Percentiles rank a stretch among this genome's conserved stretches.
Evolutionary conservation across 2,113 vertebrate species (phyloP).

Genomic region (Hippolais icterina): DNA sequence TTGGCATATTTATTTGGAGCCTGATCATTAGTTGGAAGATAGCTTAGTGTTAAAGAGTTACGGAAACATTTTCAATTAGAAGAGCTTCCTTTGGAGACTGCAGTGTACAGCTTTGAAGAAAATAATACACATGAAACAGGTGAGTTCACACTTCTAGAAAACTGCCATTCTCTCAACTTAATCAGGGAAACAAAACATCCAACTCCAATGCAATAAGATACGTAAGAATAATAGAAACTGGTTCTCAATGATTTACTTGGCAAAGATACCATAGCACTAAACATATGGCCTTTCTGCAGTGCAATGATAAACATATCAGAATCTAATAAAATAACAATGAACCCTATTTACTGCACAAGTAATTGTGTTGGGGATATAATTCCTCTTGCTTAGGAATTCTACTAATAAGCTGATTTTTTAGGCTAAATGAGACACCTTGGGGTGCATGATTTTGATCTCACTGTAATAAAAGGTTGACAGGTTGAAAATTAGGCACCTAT

Average conservation of each 20-base stretch:
- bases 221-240: neutral
- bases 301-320: neutral
- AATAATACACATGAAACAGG: neutral
- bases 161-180: neutral
- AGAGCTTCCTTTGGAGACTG: neutral
- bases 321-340: neutral
- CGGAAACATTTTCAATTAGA: constrained; percentile 38
- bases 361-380: neutral
- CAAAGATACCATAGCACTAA: neutral
- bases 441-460: neutral
- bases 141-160: constrained; percentile 16
- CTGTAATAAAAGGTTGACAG: neutral
- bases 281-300: neutral
- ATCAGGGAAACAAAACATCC: neutral
- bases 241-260: neutral
- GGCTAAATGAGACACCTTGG: constrained; percentile 2
- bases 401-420: neutral
- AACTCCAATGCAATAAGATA: neutral
- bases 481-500: constrained; percentile 5
- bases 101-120: neutral
- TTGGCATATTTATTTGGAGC: constrained; percentile 59
- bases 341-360: neutral
- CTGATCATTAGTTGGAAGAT: constrained; percentile 28
- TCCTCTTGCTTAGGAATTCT: neutral
- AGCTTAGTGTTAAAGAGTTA: constrained; percentile 32